Conservation (phyloP, 2,113 vertebrate species). For the Scatophagus argus region DNA sequence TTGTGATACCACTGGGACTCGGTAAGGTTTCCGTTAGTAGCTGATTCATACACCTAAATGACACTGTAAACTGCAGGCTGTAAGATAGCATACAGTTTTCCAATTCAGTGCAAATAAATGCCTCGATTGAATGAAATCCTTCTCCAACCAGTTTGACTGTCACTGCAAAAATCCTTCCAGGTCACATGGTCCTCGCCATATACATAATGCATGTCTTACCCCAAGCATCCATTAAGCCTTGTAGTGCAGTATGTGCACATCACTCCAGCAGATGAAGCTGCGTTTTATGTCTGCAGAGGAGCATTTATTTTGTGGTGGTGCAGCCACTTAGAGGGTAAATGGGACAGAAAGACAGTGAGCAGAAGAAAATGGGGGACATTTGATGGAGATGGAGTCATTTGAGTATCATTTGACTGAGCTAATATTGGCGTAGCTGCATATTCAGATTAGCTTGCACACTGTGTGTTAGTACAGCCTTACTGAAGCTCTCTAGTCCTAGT, state of each 20-base stretch:
- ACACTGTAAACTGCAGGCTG: not conserved
- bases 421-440: slow-evolving; percentile 33
- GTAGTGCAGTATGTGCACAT: slow-evolving; percentile 28
- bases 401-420: slow-evolving; percentile 28
- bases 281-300: slow-evolving; percentile 26
- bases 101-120: not conserved
- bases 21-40: not conserved
- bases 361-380: slow-evolving; percentile 5
- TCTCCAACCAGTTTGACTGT: not conserved
- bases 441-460: slow-evolving; percentile 4
- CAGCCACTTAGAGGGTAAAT: slow-evolving; percentile 27
- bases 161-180: not conserved
- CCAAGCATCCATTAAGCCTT: slow-evolving; percentile 36
- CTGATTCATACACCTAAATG: not conserved
- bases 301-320: slow-evolving; percentile 29
- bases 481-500: slow-evolving; percentile 8
- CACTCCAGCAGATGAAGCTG: slow-evolving; percentile 3
- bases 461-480: not conserved
- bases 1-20: not conserved
- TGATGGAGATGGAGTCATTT: slow-evolving; percentile 27
- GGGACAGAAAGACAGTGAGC: slow-evolving; percentile 20
- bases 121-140: not conserved
- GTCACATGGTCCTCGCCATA: slow-evolving; percentile 16
- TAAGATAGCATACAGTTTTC: not conserved
- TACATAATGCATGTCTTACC: slow-evolving; percentile 41